These are phyloP conservation scores for Drosophila mimetica DNA, from an alignment of 2,888 invertebrate species.

Conservation along the genomic window DNA sequence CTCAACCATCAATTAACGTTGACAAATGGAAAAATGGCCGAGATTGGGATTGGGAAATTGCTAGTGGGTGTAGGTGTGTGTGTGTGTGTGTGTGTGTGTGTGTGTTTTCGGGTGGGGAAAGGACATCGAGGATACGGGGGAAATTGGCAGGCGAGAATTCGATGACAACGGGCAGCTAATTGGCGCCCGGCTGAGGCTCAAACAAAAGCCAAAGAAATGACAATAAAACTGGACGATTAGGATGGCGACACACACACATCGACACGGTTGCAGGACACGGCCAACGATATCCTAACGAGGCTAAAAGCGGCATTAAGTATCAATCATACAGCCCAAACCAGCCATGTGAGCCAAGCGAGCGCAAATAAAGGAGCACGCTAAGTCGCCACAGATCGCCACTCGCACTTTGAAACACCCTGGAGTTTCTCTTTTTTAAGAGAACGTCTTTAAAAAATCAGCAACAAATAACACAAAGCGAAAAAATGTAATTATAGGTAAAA, in stretches of 20 bases:
- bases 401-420: neutral
- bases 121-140: neutral
- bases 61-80: neutral
- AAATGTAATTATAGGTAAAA: conserved; percentile 1
- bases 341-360: conserved; percentile 43
- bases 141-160: conserved; percentile 33
- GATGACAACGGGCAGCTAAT: conserved; percentile 59
- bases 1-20: conserved; percentile 77
- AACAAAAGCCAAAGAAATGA: conserved; percentile 75
- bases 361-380: conserved; percentile 50
- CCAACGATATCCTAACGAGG: conserved; percentile 71
- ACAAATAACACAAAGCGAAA: too few relatives aligned
- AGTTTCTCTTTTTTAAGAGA: neutral
- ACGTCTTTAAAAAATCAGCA: conserved; percentile 9
- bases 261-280: conserved; percentile 30
- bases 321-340: conserved; percentile 44
- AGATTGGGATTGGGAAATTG: conserved; percentile 9
- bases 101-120: too few relatives aligned
- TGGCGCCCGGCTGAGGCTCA: conserved; percentile 70
- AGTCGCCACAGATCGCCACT: neutral
- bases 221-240: conserved; percentile 71
- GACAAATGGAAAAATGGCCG: conserved; percentile 69
- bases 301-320: conserved; percentile 76
- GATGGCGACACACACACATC: conserved; percentile 33
- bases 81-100: too few relatives aligned